Conservation (phyloP, 2,113 vertebrate species). For the Addax nasomaculatus region DNA sequence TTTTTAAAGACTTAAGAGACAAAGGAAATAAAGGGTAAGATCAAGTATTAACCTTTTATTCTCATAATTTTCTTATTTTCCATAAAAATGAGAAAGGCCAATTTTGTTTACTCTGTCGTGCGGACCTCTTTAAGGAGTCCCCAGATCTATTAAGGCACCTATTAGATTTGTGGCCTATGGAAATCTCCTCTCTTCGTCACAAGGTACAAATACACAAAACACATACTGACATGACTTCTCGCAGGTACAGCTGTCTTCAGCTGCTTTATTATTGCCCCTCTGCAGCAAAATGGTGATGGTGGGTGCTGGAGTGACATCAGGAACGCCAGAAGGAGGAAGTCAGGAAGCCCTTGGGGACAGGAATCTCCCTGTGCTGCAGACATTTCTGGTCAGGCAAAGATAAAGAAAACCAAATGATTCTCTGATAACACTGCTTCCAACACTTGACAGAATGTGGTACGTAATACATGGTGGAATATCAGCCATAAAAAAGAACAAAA, state of each 20-base stretch:
- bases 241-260: neutral
- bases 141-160: neutral
- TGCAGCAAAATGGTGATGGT: neutral
- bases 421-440: neutral
- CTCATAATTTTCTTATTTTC: neutral
- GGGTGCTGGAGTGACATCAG: neutral
- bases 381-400: slow-evolving; percentile 74
- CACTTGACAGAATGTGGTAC: neutral
- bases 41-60: neutral
- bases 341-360: slow-evolving; percentile 88
- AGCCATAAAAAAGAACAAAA: neutral
- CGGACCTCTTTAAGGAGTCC: neutral
- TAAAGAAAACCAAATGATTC: neutral
- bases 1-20: neutral
- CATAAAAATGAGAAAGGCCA: neutral
- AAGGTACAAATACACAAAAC: neutral
- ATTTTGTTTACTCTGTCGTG: neutral
- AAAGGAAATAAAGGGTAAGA: neutral
- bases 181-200: neutral
- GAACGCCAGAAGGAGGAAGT: slow-evolving; percentile 78
- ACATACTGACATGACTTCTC: neutral
- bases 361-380: slow-evolving; percentile 80
- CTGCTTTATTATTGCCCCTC: slow-evolving; percentile 38
- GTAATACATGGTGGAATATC: neutral
- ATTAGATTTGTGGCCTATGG: neutral